Conservation (phyloP, 2,113 vertebrate genomes). For the Hippoglossus stenolepis region DNA sequence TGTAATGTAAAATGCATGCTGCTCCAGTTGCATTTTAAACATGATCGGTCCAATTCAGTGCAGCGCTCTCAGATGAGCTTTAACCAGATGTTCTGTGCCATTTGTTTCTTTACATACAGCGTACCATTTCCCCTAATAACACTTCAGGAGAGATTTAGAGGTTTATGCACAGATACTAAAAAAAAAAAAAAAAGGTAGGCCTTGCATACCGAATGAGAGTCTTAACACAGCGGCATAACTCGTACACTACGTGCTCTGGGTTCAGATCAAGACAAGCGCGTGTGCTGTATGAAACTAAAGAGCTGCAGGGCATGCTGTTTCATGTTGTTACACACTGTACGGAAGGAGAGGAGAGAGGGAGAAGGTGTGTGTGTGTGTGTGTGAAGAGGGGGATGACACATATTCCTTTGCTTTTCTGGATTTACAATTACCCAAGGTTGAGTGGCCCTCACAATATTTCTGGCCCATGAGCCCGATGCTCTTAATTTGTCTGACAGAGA, state of each 20-base stretch:
- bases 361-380: conserved; percentile 46
- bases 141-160: conserved; percentile 74
- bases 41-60: conserved; percentile 54
- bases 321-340: conserved; percentile 67
- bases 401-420: conserved; percentile 60
- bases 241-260: conserved; percentile 66
- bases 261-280: conserved; percentile 63
- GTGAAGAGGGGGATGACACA: conserved; percentile 39
- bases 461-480: conserved; percentile 42
- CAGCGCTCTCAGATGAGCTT: conserved; percentile 57
- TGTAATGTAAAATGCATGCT: conserved; percentile 76
- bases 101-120: conserved; percentile 70
- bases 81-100: conserved; percentile 69
- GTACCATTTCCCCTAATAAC: conserved; percentile 56
- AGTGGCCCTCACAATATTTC: conserved; percentile 59
- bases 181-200: conserved; percentile 33
- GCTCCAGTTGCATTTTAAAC: conserved; percentile 78
- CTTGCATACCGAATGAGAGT: conserved; percentile 65
- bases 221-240: conserved; percentile 69
- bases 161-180: conserved; percentile 57
- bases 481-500: conserved; percentile 56
- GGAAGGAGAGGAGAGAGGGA: conserved; percentile 34
- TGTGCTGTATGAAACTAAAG: conserved; percentile 63
- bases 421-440: conserved; percentile 65
- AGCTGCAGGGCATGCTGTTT: conserved; percentile 71